Percentiles rank a stretch among this genome's conserved stretches.
Evolutionary conservation across 92 coral and sea anemone species (phyloP).

Genomic region (Phymanthus crucifer): DNA sequence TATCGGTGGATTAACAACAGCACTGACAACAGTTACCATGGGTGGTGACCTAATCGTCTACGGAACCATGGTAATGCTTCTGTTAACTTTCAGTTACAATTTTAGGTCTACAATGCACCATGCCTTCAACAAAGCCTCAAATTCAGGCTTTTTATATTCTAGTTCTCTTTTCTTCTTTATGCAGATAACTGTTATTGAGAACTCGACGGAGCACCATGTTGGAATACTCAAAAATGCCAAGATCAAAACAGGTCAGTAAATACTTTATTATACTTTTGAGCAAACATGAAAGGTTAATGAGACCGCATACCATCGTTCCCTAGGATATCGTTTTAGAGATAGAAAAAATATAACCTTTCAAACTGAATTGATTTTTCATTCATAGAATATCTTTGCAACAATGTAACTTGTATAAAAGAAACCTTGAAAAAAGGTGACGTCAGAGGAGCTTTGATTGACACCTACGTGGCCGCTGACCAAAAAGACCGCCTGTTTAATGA

Average conservation of each 20-base stretch:
- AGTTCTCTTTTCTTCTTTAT: not conserved
- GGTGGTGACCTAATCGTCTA: constrained; percentile 26
- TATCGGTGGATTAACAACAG: constrained; percentile 47
- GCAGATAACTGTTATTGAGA: not conserved
- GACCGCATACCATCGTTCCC: not conserved
- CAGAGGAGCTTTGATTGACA: constrained; percentile 54
- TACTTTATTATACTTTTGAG: not conserved
- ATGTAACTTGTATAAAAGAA: constrained; percentile 14
- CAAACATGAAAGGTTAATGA: too few relatives aligned
- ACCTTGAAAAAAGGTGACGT: constrained; percentile 19
- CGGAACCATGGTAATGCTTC: constrained; percentile 65
- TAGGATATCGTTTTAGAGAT: too few relatives aligned
- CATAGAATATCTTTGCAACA: not conserved
- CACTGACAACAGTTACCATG: constrained; percentile 16
- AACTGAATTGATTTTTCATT: not conserved
- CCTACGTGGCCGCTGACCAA: constrained; percentile 62
- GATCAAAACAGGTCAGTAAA: not conserved
- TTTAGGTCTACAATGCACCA: too few relatives aligned
- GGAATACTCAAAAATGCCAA: not conserved
- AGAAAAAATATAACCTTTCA: not conserved
- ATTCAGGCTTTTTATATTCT: too few relatives aligned
- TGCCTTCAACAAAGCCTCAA: too few relatives aligned
- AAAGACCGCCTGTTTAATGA: constrained; percentile 17
- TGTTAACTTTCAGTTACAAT: too few relatives aligned
- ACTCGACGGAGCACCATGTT: not conserved